Base-by-base conservation (phyloP, 2,797 vertebrate genomes). In the Pangasius macronema region DNA sequence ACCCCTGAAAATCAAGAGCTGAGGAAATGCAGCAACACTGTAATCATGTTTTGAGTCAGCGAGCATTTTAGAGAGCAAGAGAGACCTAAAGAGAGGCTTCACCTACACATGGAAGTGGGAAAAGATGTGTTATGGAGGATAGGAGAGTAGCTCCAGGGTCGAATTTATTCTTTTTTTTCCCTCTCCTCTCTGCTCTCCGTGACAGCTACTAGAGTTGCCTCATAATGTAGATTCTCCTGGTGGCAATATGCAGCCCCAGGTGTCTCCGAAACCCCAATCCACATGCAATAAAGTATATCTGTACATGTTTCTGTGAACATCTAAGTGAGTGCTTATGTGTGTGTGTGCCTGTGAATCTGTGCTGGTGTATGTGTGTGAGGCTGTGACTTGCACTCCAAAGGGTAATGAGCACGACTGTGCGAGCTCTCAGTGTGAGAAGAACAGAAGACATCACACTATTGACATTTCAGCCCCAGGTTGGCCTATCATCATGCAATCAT, bases 141-240 rank as follows among this genome's bases (percentile, higher is more conserved):
- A 67, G 80, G 83, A 83, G 83, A 82, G 59, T 63, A 39, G 76
- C 51, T 79, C 76, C n/a, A 18, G 30, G 80, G 85, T 85, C 87
- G 82, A 77, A 86, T 83, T 89, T 86, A 89, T 88, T 89, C 85
- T 90, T 87, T 81, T 70, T 36, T 16, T 7, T 6, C 77, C 57
- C 11, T 42, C 16, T 3, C 76, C 83, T 36, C 82, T 73, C 63
- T 82, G 84, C 76, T 89, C 55, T 86, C 20, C 8, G 57, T 82
- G 79, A 82, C 79, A 82, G 39, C 81, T 20, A 82, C 81, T 76
- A 88, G 86, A 87, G 86, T 22, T 85, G 82, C 73, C 76, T 86
- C 86, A 86, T 89, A 89, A 90, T 89, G 89, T 87, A 90, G 84
- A 86, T 85, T 88, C 81, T 68, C n/a, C 42, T 51, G 81, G 61